Conservation (phyloP, 2,113 vertebrate species). For the Oreochromis tanganicae region DNA sequence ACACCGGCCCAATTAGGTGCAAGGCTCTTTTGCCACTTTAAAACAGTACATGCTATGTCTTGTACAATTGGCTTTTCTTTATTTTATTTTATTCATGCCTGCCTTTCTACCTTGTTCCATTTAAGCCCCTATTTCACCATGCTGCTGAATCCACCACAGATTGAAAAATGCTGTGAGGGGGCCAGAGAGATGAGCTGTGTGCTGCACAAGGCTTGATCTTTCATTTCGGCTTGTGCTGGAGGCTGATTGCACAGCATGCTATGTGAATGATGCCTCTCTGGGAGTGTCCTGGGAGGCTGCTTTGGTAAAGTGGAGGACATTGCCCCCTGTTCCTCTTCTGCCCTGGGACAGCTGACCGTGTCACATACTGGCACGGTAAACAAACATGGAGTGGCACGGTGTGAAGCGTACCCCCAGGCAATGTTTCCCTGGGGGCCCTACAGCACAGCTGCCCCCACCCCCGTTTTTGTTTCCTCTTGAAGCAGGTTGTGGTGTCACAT, state of each 20-base stretch:
- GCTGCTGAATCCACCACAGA: conserved; percentile 35
- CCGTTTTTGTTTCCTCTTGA: not conserved
- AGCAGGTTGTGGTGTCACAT: conserved; percentile 7
- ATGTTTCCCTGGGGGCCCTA: not conserved
- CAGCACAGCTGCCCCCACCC: conserved; percentile 14
- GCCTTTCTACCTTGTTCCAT: conserved; percentile 31
- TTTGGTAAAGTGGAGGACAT: conserved; percentile 34
- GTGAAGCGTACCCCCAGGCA: conserved; percentile 49
- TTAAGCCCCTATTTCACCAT: conserved; percentile 35
- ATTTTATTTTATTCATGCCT: not conserved
- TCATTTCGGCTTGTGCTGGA: conserved; percentile 36
- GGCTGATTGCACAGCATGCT: conserved; percentile 41
- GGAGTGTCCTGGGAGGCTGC: conserved; percentile 28
- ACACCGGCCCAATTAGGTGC: conserved; percentile 36
- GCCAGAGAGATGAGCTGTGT: conserved; percentile 48
- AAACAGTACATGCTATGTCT: conserved; percentile 24
- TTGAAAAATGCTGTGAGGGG: conserved; percentile 51
- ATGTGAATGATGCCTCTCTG: conserved; percentile 46
- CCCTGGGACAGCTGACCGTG: conserved; percentile 47
- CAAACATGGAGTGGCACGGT: conserved; percentile 54
- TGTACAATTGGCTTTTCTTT: conserved; percentile 8
- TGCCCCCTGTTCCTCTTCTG: not conserved
- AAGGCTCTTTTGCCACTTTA: conserved; percentile 5
- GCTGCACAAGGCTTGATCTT: conserved; percentile 44
- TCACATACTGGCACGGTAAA: conserved; percentile 54